These are phyloP conservation scores for Dasypogon diadema DNA, from an alignment of 2,888 invertebrate species.

Conservation along the genomic window DNA sequence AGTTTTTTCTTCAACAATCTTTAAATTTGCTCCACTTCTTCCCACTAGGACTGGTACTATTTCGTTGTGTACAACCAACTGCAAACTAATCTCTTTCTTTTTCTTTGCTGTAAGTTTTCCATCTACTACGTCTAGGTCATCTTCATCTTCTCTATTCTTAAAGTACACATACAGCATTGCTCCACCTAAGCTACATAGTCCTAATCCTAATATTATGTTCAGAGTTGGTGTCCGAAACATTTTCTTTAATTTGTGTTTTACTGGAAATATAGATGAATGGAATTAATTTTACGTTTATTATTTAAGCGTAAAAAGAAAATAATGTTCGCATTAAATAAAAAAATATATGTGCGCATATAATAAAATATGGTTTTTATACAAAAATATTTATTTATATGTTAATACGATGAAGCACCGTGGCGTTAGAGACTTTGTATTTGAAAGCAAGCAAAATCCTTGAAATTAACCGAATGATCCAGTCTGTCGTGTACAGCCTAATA, in stretches of 20 bases:
- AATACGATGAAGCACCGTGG: too few species aligned
- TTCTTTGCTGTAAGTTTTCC: conserved; percentile 58
- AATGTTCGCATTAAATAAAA: too few species aligned
- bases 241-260: not conserved
- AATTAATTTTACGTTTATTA: too few species aligned
- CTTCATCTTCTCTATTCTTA: conserved; percentile 74
- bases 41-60: conserved; percentile 79
- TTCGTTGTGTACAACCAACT: conserved; percentile 74
- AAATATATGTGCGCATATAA: too few species aligned
- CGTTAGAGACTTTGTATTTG: too few species aligned
- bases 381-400: too few species aligned
- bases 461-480: too few species aligned
- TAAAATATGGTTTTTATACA: too few species aligned
- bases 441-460: too few species aligned
- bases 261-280: not conserved
- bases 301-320: too few species aligned
- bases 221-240: conserved; percentile 44
- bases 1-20: conserved; percentile 79
- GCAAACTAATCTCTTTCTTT: conserved; percentile 69
- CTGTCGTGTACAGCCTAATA: too few species aligned
- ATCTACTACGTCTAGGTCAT: conserved; percentile 59
- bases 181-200: conserved; percentile 77
- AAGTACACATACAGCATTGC: conserved; percentile 78
- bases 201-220: conserved; percentile 69
- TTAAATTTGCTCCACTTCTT: conserved; percentile 81